These are phyloP conservation scores for Meleagris gallopavo DNA, from an alignment of 2,113 vertebrate genomes.

Conservation along the genomic window DNA sequence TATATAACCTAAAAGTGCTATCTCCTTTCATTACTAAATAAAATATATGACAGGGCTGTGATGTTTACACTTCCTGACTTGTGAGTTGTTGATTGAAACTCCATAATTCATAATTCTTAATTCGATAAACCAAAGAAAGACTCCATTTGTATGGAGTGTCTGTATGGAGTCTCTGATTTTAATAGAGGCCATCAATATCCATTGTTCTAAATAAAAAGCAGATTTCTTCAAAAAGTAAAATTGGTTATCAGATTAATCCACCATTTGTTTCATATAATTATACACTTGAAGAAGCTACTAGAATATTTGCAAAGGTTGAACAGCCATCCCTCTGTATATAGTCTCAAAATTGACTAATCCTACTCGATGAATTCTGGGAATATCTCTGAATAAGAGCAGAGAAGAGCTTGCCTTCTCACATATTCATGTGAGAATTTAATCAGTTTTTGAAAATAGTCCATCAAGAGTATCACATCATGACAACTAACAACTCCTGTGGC, in stretches of 20 bases:
- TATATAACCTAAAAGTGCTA: background rate
- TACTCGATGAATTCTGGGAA: background rate
- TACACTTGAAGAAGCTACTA: background rate
- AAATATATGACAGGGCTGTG: background rate
- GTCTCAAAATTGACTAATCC: background rate
- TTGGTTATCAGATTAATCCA: background rate
- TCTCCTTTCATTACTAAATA: background rate
- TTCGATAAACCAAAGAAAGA: background rate
- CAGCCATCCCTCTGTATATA: fast-evolving
- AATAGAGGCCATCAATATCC: background rate
- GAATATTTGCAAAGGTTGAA: background rate
- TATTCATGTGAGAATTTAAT: background rate
- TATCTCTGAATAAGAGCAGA: background rate
- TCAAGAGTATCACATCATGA: background rate
- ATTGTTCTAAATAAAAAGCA: background rate
- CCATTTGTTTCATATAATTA: background rate
- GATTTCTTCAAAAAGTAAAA: background rate
- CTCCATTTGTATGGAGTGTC: background rate
- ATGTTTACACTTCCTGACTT: background rate
- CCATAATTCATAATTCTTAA: background rate
- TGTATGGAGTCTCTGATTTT: background rate
- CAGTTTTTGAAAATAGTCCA: background rate
- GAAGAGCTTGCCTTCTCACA: background rate
- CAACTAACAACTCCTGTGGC: background rate
- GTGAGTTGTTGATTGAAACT: background rate